Evolutionary conservation across 2,888 invertebrate species (phyloP).

Genomic region (Orthosia incerta): DNA sequence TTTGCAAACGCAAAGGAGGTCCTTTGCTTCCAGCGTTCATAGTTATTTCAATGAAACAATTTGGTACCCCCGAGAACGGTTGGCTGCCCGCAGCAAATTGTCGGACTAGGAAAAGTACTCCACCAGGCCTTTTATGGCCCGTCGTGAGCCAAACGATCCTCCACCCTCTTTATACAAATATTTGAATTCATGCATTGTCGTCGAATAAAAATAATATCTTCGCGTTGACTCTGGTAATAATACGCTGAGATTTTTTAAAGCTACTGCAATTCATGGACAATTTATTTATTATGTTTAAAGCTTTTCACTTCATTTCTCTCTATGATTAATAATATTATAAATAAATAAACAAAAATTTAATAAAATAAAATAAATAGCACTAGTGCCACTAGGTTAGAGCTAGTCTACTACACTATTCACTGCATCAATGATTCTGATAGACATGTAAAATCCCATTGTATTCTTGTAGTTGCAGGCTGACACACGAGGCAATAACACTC

Average conservation of each 20-base stretch:
- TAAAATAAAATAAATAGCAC: slow-evolving; percentile 14
- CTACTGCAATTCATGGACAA: background rate
- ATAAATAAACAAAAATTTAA: too few species aligned
- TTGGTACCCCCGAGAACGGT: slow-evolving; percentile 34
- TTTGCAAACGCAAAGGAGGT: slow-evolving; percentile 35
- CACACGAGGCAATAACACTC: slow-evolving; percentile 8
- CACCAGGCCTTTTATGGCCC: slow-evolving; percentile 21
- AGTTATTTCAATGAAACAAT: slow-evolving; percentile 64
- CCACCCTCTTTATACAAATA: slow-evolving; percentile 8
- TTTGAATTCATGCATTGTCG: slow-evolving; percentile 9
- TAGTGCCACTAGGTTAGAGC: background rate
- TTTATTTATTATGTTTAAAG: background rate
- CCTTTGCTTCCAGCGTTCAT: slow-evolving; percentile 34
- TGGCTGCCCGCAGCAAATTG: slow-evolving; percentile 43
- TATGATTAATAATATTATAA: background rate
- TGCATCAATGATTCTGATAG: slow-evolving; percentile 4
- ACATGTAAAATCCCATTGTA: slow-evolving; percentile 9
- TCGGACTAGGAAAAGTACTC: slow-evolving; percentile 36
- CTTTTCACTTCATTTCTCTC: background rate
- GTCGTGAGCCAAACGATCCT: slow-evolving; percentile 19
- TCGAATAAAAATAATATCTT: slow-evolving; percentile 4
- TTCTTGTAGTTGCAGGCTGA: slow-evolving; percentile 1
- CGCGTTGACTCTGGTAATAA: background rate
- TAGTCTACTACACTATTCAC: background rate
- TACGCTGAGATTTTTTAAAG: background rate